Conservation (phyloP, 1,140 invertebrate species). For the Philotrypesis tridentata region DNA sequence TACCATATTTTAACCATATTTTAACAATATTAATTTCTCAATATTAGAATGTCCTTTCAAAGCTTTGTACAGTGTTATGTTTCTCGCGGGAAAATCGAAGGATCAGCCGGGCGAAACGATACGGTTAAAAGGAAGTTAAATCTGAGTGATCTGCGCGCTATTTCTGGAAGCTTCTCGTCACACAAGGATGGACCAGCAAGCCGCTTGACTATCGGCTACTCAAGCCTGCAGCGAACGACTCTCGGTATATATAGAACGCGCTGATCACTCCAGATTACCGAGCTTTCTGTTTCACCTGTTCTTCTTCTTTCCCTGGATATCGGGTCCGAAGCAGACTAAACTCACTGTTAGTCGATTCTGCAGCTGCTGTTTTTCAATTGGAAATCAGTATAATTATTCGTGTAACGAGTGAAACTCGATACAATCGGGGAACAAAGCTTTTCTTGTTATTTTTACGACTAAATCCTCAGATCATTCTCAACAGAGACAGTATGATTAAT, state of each 20-base stretch:
- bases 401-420: background rate
- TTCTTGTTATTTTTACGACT: no score
- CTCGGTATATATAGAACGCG: background rate
- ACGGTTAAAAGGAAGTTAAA: constrained; percentile 18
- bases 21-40: no score
- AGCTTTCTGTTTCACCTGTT: background rate
- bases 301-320: constrained; percentile 5
- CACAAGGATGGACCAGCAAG: background rate
- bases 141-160: constrained; percentile 26
- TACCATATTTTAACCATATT: no score
- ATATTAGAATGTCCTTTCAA: no score
- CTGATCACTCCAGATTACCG: constrained; percentile 40
- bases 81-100: background rate
- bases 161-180: constrained; percentile 2
- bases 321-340: background rate
- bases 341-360: background rate
- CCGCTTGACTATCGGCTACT: constrained; percentile 31
- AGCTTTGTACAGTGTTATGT: background rate
- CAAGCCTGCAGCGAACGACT: constrained; percentile 18
- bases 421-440: background rate
- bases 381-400: background rate
- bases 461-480: no score
- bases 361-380: background rate
- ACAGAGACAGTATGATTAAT: no score
- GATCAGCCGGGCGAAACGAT: background rate